Base-by-base conservation (phyloP, 2,113 vertebrate species). In the Halichoerus grypus region DNA sequence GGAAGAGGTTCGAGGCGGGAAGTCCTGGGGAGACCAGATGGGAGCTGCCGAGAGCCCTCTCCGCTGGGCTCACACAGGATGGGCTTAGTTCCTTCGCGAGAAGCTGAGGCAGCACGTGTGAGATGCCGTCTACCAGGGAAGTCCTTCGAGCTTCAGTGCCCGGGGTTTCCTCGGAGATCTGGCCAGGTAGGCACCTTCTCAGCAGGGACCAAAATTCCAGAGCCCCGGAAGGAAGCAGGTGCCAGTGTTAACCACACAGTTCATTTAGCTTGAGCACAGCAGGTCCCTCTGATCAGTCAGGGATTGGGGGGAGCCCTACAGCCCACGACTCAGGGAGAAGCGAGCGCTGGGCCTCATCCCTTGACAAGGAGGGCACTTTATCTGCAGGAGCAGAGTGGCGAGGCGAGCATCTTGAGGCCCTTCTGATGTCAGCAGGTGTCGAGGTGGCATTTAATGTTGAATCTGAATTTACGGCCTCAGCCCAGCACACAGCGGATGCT, bases 21-120 rank as follows among this genome's bases (percentile, higher is more conserved):
- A 36, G n/a, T 49, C 39, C 5, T 0, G 4, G 4, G 57, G 31
- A 26, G 5, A 10, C 71, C 36, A 15, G 31, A 33, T 0, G 0
- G 3, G 10, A 49, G 31, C 21, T 26, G 22, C 31, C 39, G 26
- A 26, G 28, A 26, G 28, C 57, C 57, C 3, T 3, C 26, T 49
- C 61, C 7, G 0, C 33, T 28, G 63, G 4, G 28, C 3, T 31
- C 4, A 0, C 53, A 39, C 33, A 2, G 13, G 33, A 1, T 5
- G 16, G 9, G 4, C 7, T 22, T 53, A 6, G 28, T 31, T 39
- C 49, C 61, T 67, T 26, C 61, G n/a, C 0, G 19, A 1, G 26
- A 1, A 28, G 33, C 18, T 10, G 63, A 19, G 61, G 31, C 61
- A 5, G 18, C 22, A 7, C 3, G 5, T 4, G 39, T 0, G 84